Evolutionary conservation across 1,140 invertebrate species (phyloP).

Genomic region (Drosophila azteca): DNA sequence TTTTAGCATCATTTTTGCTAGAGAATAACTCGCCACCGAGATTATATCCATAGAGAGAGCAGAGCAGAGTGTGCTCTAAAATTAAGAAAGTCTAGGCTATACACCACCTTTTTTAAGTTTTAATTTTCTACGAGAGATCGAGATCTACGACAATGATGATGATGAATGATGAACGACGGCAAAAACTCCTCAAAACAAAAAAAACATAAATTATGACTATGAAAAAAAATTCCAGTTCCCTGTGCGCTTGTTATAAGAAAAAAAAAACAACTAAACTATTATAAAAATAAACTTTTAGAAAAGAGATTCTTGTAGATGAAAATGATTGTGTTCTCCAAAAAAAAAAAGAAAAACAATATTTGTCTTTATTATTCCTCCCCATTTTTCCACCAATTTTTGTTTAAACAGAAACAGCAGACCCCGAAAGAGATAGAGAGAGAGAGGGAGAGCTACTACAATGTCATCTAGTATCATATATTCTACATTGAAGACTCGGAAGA

Average conservation of each 20-base stretch:
- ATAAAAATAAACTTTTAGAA: constrained; percentile 71
- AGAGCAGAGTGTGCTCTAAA: background rate
- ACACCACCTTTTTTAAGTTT: constrained; percentile 30
- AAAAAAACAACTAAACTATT: constrained; percentile 49
- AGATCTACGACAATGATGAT: no score
- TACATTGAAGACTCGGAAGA: constrained; percentile 19
- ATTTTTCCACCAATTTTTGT: background rate
- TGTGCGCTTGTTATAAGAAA: constrained; percentile 73
- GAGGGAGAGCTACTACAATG: constrained; percentile 18
- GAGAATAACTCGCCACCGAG: constrained; percentile 78
- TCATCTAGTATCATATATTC: constrained; percentile 21
- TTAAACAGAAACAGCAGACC: constrained; percentile 1
- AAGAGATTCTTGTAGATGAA: constrained; percentile 57
- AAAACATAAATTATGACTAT: constrained; percentile 25
- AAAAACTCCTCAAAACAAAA: constrained; percentile 34
- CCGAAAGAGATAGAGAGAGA: constrained; percentile 5
- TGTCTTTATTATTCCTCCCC: constrained; percentile 26
- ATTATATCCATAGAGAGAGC: constrained; percentile 60
- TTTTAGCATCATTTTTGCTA: constrained; percentile 53
- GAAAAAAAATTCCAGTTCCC: constrained; percentile 56
- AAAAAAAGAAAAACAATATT: constrained; percentile 8
- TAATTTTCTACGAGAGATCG: constrained; percentile 46
- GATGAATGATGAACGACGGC: background rate
- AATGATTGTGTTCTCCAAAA: constrained; percentile 32
- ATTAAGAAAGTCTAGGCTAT: constrained; percentile 43